These are phyloP conservation scores for Thinocorus orbignyianus DNA, from an alignment of 2,113 vertebrate species.

Conservation along the genomic window DNA sequence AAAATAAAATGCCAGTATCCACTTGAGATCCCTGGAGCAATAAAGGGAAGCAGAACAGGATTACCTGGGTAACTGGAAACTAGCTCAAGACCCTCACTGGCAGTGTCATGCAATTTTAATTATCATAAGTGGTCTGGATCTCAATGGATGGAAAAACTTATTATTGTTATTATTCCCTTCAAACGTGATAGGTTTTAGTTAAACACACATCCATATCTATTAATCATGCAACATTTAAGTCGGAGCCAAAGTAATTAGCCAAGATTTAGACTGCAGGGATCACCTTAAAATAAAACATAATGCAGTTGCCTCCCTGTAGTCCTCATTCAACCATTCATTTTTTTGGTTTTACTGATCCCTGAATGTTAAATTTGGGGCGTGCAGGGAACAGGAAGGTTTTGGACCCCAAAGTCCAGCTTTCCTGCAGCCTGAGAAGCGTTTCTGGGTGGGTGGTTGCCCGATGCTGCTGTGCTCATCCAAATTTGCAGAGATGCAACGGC, in stretches of 20 bases:
- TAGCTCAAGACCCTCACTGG: conserved; percentile 42
- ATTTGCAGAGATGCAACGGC: not conserved
- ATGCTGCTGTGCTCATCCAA: not conserved
- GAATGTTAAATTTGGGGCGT: not conserved
- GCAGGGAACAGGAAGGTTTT: accelerated
- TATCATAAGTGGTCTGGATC: conserved; percentile 64
- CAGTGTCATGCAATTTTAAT: conserved; percentile 49
- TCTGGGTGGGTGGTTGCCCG: not conserved
- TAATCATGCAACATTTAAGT: conserved; percentile 24
- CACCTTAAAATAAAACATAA: conserved; percentile 18
- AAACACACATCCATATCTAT: conserved; percentile 43
- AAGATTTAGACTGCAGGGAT: conserved; percentile 35
- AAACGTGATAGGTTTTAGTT: conserved; percentile 56
- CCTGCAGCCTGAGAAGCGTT: not conserved
- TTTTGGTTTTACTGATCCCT: not conserved
- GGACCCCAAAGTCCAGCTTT: not conserved
- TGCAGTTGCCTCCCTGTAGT: not conserved
- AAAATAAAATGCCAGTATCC: conserved; percentile 3
- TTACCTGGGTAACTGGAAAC: conserved; percentile 55
- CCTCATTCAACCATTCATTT: not conserved
- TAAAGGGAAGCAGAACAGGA: conserved; percentile 18
- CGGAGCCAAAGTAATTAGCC: conserved; percentile 52
- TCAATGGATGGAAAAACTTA: conserved; percentile 60
- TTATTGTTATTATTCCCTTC: conserved; percentile 66
- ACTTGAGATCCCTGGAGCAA: conserved; percentile 43